phyloP scores from a whole-genome alignment of 1,140 invertebrate genomes.

The Drosophila pectinifera region DNA sequence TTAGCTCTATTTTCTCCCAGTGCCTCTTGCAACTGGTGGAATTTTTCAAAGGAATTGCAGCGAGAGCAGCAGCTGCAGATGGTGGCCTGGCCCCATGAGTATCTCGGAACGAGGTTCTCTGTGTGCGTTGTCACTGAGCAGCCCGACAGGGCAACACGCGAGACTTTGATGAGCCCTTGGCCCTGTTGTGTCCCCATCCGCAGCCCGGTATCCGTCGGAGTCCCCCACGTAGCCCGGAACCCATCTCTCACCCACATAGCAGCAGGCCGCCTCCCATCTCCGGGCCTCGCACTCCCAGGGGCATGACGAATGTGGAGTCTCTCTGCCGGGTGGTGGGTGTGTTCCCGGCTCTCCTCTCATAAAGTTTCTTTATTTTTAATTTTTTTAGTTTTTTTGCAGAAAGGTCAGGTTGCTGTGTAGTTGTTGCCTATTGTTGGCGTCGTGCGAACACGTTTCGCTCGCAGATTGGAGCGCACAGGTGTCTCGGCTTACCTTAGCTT shows the following conservation, averaged over 20 bases:
- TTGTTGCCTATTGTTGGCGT: slow-evolving; percentile 69
- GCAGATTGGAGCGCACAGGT: slow-evolving; percentile 68
- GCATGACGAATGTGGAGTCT: slow-evolving; percentile 51
- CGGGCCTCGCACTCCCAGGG: slow-evolving; percentile 22
- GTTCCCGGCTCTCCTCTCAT: slow-evolving; percentile 38
- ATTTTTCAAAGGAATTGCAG: slow-evolving; percentile 79
- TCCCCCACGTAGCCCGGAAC: neutral
- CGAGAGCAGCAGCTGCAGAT: slow-evolving; percentile 66
- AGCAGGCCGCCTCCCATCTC: slow-evolving; percentile 12
- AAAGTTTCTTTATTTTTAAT: slow-evolving; percentile 31
- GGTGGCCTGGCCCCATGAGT: slow-evolving; percentile 53
- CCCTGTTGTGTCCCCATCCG: slow-evolving; percentile 7
- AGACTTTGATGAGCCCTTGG: slow-evolving; percentile 76
- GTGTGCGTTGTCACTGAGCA: slow-evolving; percentile 67
- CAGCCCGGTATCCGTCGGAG: neutral
- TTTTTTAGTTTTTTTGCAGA: slow-evolving; percentile 24
- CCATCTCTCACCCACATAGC: slow-evolving; percentile 20
- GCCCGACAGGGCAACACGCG: slow-evolving; percentile 82
- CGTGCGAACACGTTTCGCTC: slow-evolving; percentile 76
- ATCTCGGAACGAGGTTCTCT: slow-evolving; percentile 34
- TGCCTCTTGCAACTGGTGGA: slow-evolving; percentile 62
- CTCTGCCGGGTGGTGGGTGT: slow-evolving; percentile 32
- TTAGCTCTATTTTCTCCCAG: slow-evolving; percentile 10
- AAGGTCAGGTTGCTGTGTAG: slow-evolving; percentile 66
- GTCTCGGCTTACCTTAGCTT: slow-evolving; percentile 48